phyloP scores from a whole-genome alignment of 2,113 vertebrate species.

The Ellobius talpinus region DNA sequence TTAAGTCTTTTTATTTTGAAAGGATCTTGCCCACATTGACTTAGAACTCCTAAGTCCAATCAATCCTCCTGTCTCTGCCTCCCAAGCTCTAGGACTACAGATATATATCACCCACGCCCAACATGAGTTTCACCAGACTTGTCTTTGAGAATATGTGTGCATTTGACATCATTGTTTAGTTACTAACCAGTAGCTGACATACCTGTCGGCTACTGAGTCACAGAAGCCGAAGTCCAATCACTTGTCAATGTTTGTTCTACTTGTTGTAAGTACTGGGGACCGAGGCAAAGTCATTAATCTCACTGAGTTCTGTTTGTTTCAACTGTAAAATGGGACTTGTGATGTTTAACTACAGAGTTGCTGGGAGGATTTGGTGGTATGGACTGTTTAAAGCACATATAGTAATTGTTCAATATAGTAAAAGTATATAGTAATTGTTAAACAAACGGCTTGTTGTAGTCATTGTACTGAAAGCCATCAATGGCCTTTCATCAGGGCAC shows the following conservation, averaged over 20 bases:
- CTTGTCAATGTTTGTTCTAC: background rate
- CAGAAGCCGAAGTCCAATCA: background rate
- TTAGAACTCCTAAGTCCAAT: background rate
- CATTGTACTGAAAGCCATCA: background rate
- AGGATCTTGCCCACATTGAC: background rate
- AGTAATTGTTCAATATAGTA: slow-evolving; percentile 1
- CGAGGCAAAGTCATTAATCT: background rate
- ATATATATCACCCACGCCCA: background rate
- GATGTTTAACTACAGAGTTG: background rate
- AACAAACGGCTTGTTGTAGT: background rate
- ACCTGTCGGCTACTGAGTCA: background rate
- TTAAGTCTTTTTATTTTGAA: background rate
- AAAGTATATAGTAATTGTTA: slow-evolving; percentile 11
- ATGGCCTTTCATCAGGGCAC: background rate
- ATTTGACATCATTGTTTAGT: background rate
- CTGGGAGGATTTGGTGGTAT: background rate
- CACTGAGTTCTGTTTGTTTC: background rate
- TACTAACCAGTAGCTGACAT: background rate
- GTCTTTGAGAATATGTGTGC: background rate
- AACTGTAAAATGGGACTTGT: background rate
- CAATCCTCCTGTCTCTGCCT: background rate
- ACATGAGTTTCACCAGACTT: background rate
- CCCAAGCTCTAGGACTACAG: background rate
- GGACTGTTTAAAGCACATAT: background rate
- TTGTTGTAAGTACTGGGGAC: background rate